Base-by-base conservation (phyloP, 2,797 vertebrate species). In the Sphenodon punctatus region DNA sequence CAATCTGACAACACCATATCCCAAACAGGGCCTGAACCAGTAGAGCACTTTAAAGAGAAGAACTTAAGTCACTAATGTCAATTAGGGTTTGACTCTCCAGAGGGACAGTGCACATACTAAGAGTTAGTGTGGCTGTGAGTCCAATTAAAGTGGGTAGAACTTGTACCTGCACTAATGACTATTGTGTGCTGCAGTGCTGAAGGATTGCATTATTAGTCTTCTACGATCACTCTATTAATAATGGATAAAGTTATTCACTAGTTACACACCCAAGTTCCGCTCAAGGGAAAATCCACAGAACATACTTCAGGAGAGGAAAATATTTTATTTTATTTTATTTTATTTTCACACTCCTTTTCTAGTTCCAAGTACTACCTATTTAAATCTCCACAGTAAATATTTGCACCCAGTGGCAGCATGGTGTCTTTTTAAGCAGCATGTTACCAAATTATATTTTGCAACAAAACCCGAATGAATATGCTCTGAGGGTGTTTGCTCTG, bases 371-470 rank as follows among this genome's bases (percentile, higher is more conserved):
- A n/a, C 63, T 75, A 83, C 64, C 63, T 71, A 39, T 41, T 75
- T 38, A 66, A 80, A 68, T 43, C 89, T 86, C 85, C 89, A 85
- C 30, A 89, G 87, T 87, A 32, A 90, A 88, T 78, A 36, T 34
- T 46, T 81, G 60, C 78, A 59, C 38, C 39, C 58, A 59, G 20
- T 41, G 34, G 53, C 25, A 51, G 17, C 30, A 56, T 58, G 55
- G 27, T 60, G 17, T 43, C 5, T 68, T 61, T 63, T 25, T 45
- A 76, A n/a, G 67, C 39, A 81, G 20, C 45, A 13, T 1, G 7
- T 55, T 87, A 71, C 78, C 64, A 75, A 69, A 1, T 89, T 93
- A 79, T 53, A 41, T 74, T 92, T 91, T 90, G 59, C 73, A 56
- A 79, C n/a, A 88, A 43, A 63, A 63, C 49, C 34, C 45, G 17